phyloP scores from a whole-genome alignment of 1,140 invertebrate genomes.

The Zaprionus nigranus region DNA sequence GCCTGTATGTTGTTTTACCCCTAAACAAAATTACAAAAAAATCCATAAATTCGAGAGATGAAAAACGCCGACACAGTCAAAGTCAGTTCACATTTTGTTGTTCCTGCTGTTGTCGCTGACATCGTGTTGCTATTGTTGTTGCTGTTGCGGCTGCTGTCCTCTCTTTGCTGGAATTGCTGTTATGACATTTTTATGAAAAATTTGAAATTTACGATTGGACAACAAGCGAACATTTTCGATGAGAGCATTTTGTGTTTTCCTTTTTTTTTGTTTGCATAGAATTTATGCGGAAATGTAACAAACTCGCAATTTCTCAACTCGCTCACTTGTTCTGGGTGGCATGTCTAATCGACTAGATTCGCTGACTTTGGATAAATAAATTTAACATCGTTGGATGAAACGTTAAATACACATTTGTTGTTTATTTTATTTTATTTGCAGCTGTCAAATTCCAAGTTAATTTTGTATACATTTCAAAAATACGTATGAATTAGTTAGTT shows the following conservation, averaged over 20 bases:
- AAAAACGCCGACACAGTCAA: constrained; percentile 77
- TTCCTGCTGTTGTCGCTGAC: constrained; percentile 49
- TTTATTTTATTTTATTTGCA: not conserved
- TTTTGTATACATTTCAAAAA: not conserved
- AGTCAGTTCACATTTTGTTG: constrained; percentile 49
- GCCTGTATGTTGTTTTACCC: constrained; percentile 51
- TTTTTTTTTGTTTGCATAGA: constrained; percentile 30
- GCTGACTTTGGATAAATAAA: constrained; percentile 24
- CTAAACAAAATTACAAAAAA: constrained; percentile 65
- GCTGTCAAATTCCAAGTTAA: not conserved
- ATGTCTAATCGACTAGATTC: constrained; percentile 9
- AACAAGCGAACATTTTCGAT: constrained; percentile 54
- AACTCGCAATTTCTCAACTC: constrained; percentile 58
- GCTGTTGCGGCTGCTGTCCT: constrained; percentile 21
- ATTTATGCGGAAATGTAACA: constrained; percentile 62
- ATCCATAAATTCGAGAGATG: constrained; percentile 78
- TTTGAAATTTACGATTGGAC: constrained; percentile 79
- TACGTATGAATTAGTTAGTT: not conserved
- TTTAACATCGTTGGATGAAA: not conserved
- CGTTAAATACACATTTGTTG: not conserved
- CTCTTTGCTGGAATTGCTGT: constrained; percentile 72
- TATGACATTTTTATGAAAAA: constrained; percentile 84
- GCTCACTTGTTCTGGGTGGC: constrained; percentile 27
- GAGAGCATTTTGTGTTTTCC: constrained; percentile 31
- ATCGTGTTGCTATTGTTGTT: constrained; percentile 38